phyloP scores from a whole-genome alignment of 2,888 invertebrate species.

The Melipona beecheii region DNA sequence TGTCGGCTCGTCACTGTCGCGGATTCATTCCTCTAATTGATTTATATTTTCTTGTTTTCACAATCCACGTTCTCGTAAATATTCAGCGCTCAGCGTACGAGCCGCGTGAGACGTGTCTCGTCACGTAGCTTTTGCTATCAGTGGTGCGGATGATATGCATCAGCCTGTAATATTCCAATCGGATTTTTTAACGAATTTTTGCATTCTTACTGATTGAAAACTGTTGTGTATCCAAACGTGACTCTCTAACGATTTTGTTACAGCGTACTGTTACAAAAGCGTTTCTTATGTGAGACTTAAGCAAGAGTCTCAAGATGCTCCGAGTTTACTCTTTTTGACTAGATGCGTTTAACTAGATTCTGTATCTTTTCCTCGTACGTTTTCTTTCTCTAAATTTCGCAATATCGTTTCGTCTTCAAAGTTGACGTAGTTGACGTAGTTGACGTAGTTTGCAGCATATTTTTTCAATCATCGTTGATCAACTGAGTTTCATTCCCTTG shows the following conservation, averaged over 20 bases:
- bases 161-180: conserved; percentile 20
- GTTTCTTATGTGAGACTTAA: background rate
- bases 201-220: background rate
- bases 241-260: background rate
- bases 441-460: no score
- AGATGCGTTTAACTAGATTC: no score
- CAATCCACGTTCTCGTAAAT: conserved; percentile 7
- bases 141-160: conserved; percentile 5
- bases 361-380: no score
- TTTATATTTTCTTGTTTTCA: conserved; percentile 34
- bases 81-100: conserved; percentile 1
- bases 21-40: conserved; percentile 14
- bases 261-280: background rate
- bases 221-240: background rate
- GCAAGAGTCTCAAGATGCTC: no score
- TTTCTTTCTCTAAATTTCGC: no score
- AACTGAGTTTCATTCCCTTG: no score
- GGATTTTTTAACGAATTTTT: background rate
- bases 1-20: background rate
- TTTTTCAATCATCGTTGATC: no score
- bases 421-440: no score
- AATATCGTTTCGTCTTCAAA: no score
- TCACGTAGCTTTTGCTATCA: conserved; percentile 11
- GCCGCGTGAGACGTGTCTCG: conserved; percentile 5
- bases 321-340: no score